Evolutionary conservation across 2,888 invertebrate species (phyloP).

Genomic region (Xylocampa areola): DNA sequence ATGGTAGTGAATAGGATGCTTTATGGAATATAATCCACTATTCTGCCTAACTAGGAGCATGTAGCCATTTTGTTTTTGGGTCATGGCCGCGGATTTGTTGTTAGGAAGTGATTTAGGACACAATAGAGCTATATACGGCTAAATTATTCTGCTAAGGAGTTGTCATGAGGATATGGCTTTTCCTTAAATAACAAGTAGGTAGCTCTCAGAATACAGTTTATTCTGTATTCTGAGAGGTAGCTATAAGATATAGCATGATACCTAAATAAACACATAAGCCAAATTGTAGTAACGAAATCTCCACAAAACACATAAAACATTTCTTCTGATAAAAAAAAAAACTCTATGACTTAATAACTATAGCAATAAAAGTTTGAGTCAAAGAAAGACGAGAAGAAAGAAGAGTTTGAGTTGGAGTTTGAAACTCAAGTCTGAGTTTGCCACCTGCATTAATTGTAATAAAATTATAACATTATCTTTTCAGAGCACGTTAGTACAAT

Average conservation of each 20-base stretch:
- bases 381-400: too few relatives aligned
- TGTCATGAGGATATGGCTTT: background rate
- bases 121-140: background rate
- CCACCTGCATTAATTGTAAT: background rate
- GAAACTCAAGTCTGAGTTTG: background rate
- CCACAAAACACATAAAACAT: too few relatives aligned
- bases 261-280: too few relatives aligned
- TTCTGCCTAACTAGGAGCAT: conserved; percentile 30
- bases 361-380: too few relatives aligned
- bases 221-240: too few relatives aligned
- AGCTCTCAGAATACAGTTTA: too few relatives aligned
- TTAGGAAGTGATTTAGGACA: conserved; percentile 16
- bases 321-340: too few relatives aligned
- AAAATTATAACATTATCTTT: conserved; percentile 33
- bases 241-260: too few relatives aligned
- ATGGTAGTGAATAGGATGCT: conserved; percentile 23
- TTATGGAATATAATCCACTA: conserved; percentile 21
- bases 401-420: too few relatives aligned
- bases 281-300: too few relatives aligned
- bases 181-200: background rate
- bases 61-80: conserved; percentile 19
- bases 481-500: conserved; percentile 91
- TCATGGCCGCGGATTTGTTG: conserved; percentile 15
- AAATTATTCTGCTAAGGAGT: background rate
- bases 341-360: too few relatives aligned